Evolutionary conservation across 2,888 invertebrate genomes (phyloP).

Genomic region (Diaprepes abbreviatus): DNA sequence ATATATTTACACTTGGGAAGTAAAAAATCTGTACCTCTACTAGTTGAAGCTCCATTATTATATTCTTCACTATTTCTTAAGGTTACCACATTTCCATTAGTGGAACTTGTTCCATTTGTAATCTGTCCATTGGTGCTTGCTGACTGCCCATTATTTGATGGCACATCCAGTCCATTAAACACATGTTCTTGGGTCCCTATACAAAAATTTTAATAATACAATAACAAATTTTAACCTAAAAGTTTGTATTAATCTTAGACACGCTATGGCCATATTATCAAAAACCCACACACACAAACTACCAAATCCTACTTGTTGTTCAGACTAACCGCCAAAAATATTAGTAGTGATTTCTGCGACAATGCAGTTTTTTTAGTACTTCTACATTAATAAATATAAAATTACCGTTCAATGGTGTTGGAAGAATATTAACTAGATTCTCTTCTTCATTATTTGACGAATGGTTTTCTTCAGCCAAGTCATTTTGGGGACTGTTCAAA

Average conservation of each 20-base stretch:
- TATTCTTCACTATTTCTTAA: constrained; percentile 33
- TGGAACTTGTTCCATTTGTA: constrained; percentile 22
- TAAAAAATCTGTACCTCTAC: constrained; percentile 35
- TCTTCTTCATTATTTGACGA: constrained; percentile 54
- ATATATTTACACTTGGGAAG: no score
- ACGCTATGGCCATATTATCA: no score
- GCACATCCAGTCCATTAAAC: constrained; percentile 35
- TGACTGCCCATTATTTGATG: constrained; percentile 10
- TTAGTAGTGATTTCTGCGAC: no score
- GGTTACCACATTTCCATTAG: constrained; percentile 21
- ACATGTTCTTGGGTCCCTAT: constrained; percentile 39
- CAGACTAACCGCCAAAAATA: no score
- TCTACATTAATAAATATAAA: no score
- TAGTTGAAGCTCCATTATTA: constrained; percentile 47
- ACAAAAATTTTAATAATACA: neutral
- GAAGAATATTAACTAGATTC: constrained; percentile 72
- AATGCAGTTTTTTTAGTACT: no score
- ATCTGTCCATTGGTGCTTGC: constrained; percentile 21
- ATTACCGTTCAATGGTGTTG: constrained; percentile 73
- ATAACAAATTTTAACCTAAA: no score
- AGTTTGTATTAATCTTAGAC: no score
- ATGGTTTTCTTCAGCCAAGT: constrained; percentile 26
- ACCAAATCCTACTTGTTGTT: no score
- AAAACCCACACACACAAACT: no score
- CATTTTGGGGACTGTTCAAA: constrained; percentile 47